These are phyloP conservation scores for Palythoa heliodiscus DNA, from an alignment of 92 coral and sea anemone genomes.

Conservation along the genomic window DNA sequence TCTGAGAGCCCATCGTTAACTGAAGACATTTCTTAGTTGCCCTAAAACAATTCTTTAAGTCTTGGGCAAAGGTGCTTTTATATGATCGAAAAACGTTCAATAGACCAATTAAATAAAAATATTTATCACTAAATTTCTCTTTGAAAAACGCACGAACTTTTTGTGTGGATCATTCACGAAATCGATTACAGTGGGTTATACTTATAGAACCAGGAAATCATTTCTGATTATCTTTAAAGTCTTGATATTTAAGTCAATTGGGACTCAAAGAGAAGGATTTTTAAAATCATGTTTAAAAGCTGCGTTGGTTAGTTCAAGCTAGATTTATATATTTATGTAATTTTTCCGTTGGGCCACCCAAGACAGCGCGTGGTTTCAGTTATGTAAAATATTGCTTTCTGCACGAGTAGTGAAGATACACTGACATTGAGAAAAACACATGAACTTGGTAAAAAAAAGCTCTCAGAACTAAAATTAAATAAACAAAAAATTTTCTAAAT, in stretches of 20 bases:
- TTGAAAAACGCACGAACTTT: too few relatives aligned
- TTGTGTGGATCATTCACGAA: too few relatives aligned
- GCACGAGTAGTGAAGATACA: background rate
- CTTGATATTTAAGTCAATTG: too few relatives aligned
- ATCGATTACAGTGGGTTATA: too few relatives aligned
- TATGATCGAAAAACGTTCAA: background rate
- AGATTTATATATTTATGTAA: background rate
- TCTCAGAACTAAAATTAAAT: background rate
- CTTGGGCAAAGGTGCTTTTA: background rate
- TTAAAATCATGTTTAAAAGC: background rate
- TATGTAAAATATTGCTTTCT: background rate
- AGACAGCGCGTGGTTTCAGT: background rate
- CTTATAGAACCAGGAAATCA: too few relatives aligned
- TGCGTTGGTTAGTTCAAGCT: background rate
- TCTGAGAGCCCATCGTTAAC: background rate
- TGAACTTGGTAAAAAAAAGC: background rate
- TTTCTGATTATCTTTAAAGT: too few relatives aligned
- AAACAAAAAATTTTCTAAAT: background rate
- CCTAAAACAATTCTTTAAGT: background rate
- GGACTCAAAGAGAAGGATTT: background rate
- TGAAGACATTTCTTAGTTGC: background rate
- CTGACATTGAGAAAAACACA: background rate
- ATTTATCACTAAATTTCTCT: background rate
- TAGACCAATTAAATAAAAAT: background rate
- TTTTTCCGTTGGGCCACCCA: slow-evolving; percentile 7